Conservation (phyloP, 1,140 invertebrate genomes). For the Centruroides sculpturatus region DNA sequence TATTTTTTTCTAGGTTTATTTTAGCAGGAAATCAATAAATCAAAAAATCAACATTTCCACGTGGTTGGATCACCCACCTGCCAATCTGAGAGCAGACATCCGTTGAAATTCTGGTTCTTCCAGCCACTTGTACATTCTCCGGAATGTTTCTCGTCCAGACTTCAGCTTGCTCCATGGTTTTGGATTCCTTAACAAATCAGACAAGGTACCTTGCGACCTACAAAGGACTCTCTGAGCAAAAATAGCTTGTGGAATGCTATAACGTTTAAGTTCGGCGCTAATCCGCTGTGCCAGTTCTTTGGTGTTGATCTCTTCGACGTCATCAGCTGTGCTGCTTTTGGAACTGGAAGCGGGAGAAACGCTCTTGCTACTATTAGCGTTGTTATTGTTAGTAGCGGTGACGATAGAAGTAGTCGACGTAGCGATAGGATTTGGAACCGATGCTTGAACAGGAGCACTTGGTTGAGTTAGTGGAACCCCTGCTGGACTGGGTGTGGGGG, state of each 20-base stretch:
- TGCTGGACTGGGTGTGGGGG: constrained; percentile 6
- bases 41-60: too few relatives aligned
- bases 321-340: constrained; percentile 25
- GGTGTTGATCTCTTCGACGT: constrained; percentile 97
- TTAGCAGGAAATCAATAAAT: too few relatives aligned
- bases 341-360: constrained; percentile 6
- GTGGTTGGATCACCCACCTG: constrained; percentile 53
- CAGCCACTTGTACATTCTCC: constrained; percentile 99
- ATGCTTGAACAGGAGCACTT: constrained; percentile 31
- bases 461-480: constrained; percentile 24
- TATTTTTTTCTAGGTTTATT: too few relatives aligned
- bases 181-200: constrained; percentile 90
- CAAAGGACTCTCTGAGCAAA: constrained; percentile 97
- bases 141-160: constrained; percentile 95
- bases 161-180: constrained; percentile 99
- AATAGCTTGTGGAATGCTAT: constrained; percentile 98
- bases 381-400: constrained; percentile 6
- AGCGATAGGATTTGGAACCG: constrained; percentile 21
- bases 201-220: constrained; percentile 93
- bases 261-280: constrained; percentile 94
- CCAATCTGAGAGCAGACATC: constrained; percentile 95
- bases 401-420: constrained; percentile 10
- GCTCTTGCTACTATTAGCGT: constrained; percentile 27
- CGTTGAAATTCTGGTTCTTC: constrained; percentile 99
- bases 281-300: constrained; percentile 97